Percentiles rank a stretch among this genome's conserved stretches.
phyloP scores from a whole-genome alignment of 2,888 invertebrate species.

The Malthinus flaveolus region DNA sequence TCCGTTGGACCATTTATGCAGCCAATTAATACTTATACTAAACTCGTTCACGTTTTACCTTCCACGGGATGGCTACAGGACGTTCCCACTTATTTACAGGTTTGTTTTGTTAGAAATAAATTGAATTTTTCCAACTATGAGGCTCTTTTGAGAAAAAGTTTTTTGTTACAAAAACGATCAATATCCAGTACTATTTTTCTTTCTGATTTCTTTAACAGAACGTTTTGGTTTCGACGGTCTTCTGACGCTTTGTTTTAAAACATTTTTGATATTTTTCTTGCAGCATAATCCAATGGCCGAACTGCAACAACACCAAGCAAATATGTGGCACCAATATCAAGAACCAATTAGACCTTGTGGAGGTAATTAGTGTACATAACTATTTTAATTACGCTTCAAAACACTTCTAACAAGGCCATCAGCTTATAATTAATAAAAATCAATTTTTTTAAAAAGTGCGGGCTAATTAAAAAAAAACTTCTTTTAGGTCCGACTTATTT shows the following conservation, averaged over 20 bases:
- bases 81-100: conserved; percentile 43
- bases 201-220: background rate
- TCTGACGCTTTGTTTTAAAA: background rate
- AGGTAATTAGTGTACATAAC: background rate
- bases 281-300: conserved; percentile 46
- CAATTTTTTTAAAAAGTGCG: background rate
- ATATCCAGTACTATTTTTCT: background rate
- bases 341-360: conserved; percentile 36
- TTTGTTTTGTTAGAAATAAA: conserved; percentile 20
- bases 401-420: too few relatives aligned
- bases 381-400: too few relatives aligned
- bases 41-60: conserved; percentile 43
- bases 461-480: background rate
- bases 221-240: too few relatives aligned
- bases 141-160: too few relatives aligned
- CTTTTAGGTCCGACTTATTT: conserved; percentile 18
- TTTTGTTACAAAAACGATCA: background rate
- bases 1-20: conserved; percentile 44
- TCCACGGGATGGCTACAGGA: conserved; percentile 37
- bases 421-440: too few relatives aligned
- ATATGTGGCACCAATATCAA: conserved; percentile 49
- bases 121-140: background rate
- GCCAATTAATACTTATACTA: conserved; percentile 43
- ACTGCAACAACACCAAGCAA: conserved; percentile 45
- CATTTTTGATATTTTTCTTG: background rate